These are phyloP conservation scores for Sinopyrophorus schimmeli DNA, from an alignment of 2,888 invertebrate species.

Conservation along the genomic window DNA sequence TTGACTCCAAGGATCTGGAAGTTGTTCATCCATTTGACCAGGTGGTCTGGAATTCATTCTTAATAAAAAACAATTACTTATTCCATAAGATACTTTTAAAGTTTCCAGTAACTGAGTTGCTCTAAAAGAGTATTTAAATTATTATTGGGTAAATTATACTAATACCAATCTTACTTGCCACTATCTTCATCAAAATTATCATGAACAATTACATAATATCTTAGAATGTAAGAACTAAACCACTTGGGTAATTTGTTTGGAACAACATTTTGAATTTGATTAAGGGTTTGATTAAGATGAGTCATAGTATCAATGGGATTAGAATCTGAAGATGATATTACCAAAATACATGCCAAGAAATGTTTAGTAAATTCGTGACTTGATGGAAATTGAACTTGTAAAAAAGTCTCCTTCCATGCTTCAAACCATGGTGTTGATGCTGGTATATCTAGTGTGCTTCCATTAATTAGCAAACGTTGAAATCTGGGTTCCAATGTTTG, in stretches of 20 bases:
- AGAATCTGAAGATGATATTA: constrained; percentile 71
- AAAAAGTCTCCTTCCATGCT: constrained; percentile 89
- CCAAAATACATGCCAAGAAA: constrained; percentile 80
- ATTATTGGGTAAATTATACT: not conserved
- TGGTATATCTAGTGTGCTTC: constrained; percentile 70
- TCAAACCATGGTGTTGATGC: constrained; percentile 92
- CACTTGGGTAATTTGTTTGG: constrained; percentile 82
- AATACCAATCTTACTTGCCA: constrained; percentile 71
- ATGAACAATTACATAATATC: constrained; percentile 88
- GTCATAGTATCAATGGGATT: constrained; percentile 83
- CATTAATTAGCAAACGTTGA: constrained; percentile 46
- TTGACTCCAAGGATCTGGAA: constrained; percentile 85
- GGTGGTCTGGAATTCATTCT: constrained; percentile 82
- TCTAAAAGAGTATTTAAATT: constrained; percentile 57
- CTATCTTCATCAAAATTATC: constrained; percentile 75
- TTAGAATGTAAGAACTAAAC: constrained; percentile 78
- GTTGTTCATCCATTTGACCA: constrained; percentile 58
- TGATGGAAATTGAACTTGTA: constrained; percentile 83
- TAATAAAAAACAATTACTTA: constrained; percentile 84
- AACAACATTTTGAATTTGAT: constrained; percentile 74
- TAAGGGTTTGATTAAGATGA: constrained; percentile 76
- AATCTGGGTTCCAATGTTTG: constrained; percentile 46
- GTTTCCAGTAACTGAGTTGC: constrained; percentile 82
- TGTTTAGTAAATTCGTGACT: constrained; percentile 97
- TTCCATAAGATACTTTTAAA: constrained; percentile 86